Conservation (phyloP, 2,113 vertebrate species). For the Phasianus colchicus region DNA sequence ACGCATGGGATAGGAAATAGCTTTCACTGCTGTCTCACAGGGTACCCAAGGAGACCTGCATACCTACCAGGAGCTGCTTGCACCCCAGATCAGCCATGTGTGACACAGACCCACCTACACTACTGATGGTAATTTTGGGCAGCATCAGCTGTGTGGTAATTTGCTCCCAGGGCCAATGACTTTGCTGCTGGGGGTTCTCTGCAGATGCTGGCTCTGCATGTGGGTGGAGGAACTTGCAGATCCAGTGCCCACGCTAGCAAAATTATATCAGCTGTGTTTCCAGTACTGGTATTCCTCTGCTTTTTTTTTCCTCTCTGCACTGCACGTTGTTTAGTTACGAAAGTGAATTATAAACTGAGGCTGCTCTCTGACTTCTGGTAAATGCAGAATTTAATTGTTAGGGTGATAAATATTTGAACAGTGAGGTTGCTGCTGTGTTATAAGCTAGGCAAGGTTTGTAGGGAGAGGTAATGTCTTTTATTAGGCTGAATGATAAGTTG, state of each 20-base stretch:
- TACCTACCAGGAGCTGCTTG: accelerated
- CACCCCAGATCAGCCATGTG: background rate
- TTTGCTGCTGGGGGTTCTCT: constrained; percentile 1
- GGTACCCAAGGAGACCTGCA: background rate
- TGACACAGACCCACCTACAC: background rate
- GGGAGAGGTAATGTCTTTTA: constrained; percentile 42
- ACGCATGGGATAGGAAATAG: background rate
- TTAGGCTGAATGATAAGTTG: constrained; percentile 20
- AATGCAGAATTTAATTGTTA: constrained; percentile 2
- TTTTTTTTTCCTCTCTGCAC: background rate
- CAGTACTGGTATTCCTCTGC: background rate
- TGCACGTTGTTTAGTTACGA: background rate
- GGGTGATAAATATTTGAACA: background rate
- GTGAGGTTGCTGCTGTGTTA: background rate
- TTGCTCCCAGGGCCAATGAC: background rate
- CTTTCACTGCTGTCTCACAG: constrained; percentile 25
- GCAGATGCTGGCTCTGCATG: background rate
- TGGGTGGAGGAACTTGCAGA: background rate
- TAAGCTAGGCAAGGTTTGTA: background rate
- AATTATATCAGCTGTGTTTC: background rate
- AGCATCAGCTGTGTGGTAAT: constrained; percentile 14
- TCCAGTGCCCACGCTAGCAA: background rate
- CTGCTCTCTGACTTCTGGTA: background rate
- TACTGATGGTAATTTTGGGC: background rate
- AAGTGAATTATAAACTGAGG: background rate